phyloP scores from a whole-genome alignment of 1,140 invertebrate species.

The Nilaparvata lugens region DNA sequence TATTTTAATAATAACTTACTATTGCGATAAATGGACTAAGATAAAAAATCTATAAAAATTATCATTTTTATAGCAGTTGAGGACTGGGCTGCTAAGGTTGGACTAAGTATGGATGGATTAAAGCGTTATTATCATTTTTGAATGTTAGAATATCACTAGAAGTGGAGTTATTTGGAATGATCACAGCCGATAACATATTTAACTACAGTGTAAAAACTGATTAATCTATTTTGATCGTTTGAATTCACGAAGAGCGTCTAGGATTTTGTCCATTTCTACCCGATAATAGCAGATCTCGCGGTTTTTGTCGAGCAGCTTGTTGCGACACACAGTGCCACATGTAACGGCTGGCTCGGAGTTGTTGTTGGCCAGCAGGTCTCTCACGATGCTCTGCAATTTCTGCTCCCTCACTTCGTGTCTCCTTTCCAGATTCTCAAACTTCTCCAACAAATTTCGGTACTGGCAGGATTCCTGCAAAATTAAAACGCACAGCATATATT shows the following conservation, averaged over 20 bases:
- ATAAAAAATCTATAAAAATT: too few relatives aligned
- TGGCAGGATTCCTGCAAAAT: slow-evolving; percentile 35
- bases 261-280: slow-evolving; percentile 41
- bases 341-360: neutral
- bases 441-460: slow-evolving; percentile 37
- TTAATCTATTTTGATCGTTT: slow-evolving; percentile 14
- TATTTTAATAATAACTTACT: too few relatives aligned
- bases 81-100: too few relatives aligned
- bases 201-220: neutral
- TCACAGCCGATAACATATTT: too few relatives aligned
- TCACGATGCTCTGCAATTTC: slow-evolving; percentile 40
- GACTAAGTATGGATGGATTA: too few relatives aligned
- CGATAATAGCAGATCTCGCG: slow-evolving; percentile 40
- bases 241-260: slow-evolving; percentile 37
- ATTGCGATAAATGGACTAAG: too few relatives aligned
- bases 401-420: slow-evolving; percentile 41
- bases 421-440: slow-evolving; percentile 39
- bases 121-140: too few relatives aligned
- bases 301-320: slow-evolving; percentile 32
- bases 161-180: too few relatives aligned
- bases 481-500: neutral
- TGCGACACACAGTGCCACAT: slow-evolving; percentile 25
- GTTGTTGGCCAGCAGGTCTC: slow-evolving; percentile 34
- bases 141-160: too few relatives aligned
- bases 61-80: too few relatives aligned